Base-by-base conservation (phyloP, 2,113 vertebrate species). In the Otus sunia region DNA sequence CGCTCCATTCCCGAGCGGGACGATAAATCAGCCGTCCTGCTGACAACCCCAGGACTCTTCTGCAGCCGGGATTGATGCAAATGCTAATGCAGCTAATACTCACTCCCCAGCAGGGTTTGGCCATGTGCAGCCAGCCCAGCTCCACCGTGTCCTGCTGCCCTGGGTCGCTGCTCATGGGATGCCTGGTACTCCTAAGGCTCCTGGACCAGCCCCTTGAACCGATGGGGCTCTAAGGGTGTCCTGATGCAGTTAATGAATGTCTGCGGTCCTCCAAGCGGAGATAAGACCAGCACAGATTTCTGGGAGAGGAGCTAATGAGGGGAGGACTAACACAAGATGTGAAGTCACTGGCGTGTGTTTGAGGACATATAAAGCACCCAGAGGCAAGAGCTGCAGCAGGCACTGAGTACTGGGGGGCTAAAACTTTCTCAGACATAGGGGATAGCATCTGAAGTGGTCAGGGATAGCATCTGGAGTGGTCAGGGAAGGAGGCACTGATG, bases 151-250 rank as follows among this genome's bases (percentile, higher is more conserved):
- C 50, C 52, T 50, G 37, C 41, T 2, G 1, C 10, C 29, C 22
- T 0, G 0, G 4, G 6, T 55, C 6, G 1, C 22, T 20, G 39
- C 5, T 39, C 12, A 0, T 0, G 30, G 50, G 30, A 21, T 29
- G 34, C 20, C 6, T 4, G 0, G 21, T 5, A n/a, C 5, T 67
- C 23, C 78, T 5, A 34, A 68, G 18, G n/a, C 50, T 71, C 60
- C 39, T 6, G 52, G 14, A 41, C 9, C 37, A 50, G 34, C 6
- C 15, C 10, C 43, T 37, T 6, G 12, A 77, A 45, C 10, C 2
- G 2, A 3, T 11, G 32, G 2, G 4, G 21, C 11, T 84, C 47
- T 55, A 3, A 47, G 19, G 6, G 26, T 62, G n/a, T 90, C 55
- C 16, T 18, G 22, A 43, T 13, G 47, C 3, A 15, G 7, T 8